phyloP scores from a whole-genome alignment of 2,797 vertebrate genomes.

The Hafferia zeledoni region DNA sequence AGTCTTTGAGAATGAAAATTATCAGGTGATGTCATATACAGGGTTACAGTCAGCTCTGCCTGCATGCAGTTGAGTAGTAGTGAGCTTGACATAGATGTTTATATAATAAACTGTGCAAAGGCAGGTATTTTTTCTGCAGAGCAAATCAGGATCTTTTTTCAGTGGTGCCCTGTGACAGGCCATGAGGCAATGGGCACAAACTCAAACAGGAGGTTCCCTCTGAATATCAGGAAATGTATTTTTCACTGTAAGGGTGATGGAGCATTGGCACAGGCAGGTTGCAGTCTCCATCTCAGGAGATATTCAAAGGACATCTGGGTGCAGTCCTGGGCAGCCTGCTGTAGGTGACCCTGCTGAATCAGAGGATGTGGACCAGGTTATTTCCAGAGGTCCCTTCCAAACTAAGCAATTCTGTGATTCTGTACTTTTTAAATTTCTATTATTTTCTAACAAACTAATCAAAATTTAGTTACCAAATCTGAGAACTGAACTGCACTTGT shows the following conservation, averaged over 20 bases:
- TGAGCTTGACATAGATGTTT: background rate
- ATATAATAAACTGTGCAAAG: background rate
- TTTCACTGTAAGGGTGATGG: background rate
- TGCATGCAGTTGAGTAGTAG: background rate
- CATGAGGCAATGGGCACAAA: background rate
- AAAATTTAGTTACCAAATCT: background rate
- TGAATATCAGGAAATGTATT: background rate
- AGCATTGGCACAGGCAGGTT: background rate
- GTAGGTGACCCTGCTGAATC: background rate
- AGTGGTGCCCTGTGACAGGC: background rate
- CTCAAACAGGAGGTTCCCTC: background rate
- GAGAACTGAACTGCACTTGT: background rate
- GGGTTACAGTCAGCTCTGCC: background rate
- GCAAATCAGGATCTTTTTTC: background rate
- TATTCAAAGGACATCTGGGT: background rate
- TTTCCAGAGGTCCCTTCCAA: background rate
- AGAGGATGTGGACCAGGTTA: background rate
- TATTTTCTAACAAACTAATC: background rate
- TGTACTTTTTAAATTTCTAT: background rate
- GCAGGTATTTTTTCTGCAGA: background rate
- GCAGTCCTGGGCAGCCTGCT: background rate
- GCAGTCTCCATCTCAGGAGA: background rate
- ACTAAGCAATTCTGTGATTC: background rate
- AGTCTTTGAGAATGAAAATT: background rate
- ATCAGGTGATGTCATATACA: background rate